Conservation (phyloP, 2,888 invertebrate genomes). For the Drosophila flavopinicola region DNA sequence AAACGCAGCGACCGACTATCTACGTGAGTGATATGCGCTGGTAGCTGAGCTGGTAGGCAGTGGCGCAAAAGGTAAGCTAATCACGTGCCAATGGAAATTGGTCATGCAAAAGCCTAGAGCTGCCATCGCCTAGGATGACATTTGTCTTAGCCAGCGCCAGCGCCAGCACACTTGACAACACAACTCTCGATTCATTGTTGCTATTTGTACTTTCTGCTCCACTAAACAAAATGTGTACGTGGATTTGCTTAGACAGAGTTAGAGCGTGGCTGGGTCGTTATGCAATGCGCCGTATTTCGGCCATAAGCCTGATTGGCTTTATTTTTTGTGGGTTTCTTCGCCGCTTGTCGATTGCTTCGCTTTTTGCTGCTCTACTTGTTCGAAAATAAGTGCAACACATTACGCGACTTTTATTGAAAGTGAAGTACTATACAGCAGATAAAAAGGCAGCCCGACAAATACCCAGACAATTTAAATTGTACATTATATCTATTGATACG, state of each 20-base stretch:
- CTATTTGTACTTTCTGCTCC: slow-evolving; percentile 65
- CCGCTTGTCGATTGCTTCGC: slow-evolving; percentile 52
- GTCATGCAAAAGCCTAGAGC: slow-evolving; percentile 52
- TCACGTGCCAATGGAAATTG: slow-evolving; percentile 75
- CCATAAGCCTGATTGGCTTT: slow-evolving; percentile 67
- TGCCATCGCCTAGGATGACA: slow-evolving; percentile 54
- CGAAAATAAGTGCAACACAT: slow-evolving; percentile 42
- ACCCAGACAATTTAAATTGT: slow-evolving; percentile 28
- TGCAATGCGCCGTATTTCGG: slow-evolving; percentile 68
- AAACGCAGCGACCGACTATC: slow-evolving; percentile 41
- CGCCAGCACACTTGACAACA: slow-evolving; percentile 47
- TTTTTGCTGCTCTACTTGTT: slow-evolving; percentile 54
- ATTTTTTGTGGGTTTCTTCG: slow-evolving; percentile 41
- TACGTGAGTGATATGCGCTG: slow-evolving; percentile 47
- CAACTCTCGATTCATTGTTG: slow-evolving; percentile 40
- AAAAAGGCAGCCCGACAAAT: slow-evolving; percentile 36
- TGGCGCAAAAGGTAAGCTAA: slow-evolving; percentile 60
- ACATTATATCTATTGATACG: slow-evolving; percentile 31
- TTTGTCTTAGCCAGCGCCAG: slow-evolving; percentile 58
- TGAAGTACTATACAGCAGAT: slow-evolving; percentile 26
- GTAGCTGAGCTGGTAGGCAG: slow-evolving; percentile 19
- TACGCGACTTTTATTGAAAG: slow-evolving; percentile 50
- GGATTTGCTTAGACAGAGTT: slow-evolving; percentile 33
- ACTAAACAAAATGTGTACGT: slow-evolving; percentile 59
- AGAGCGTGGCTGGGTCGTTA: slow-evolving; percentile 55